These are phyloP conservation scores for Euleptes europaea DNA, from an alignment of 2,113 vertebrate species.

Conservation along the genomic window DNA sequence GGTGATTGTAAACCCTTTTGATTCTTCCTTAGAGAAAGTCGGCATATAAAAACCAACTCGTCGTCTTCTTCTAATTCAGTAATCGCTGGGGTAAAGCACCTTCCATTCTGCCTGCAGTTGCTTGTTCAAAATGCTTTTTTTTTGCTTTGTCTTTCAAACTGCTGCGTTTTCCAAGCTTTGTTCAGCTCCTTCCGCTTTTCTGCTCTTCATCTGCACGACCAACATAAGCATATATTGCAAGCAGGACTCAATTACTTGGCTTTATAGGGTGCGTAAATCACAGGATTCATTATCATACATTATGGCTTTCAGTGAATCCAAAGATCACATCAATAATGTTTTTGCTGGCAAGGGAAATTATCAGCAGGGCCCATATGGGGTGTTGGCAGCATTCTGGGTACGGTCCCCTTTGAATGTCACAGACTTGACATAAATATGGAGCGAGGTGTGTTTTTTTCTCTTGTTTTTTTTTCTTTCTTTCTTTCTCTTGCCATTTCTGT, in stretches of 20 bases:
- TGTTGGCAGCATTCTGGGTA: not conserved
- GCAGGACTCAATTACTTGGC: not conserved
- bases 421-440: not conserved
- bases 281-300: not conserved
- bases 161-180: not conserved
- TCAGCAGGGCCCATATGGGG: not conserved
- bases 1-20: too few species aligned
- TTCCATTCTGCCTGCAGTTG: too few species aligned
- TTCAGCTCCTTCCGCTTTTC: not conserved
- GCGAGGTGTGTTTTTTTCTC: not conserved
- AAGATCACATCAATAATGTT: not conserved
- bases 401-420: not conserved
- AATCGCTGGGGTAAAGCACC: too few species aligned
- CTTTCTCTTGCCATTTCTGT: too few species aligned
- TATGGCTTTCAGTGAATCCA: not conserved
- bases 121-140: too few species aligned
- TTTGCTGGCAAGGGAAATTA: not conserved
- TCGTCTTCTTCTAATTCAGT: too few species aligned
- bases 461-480: too few species aligned
- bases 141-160: too few species aligned
- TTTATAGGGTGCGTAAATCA: not conserved
- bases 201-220: not conserved
- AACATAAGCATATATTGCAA: not conserved
- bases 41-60: too few species aligned
- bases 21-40: too few species aligned